phyloP scores from a whole-genome alignment of 64 coral and sea anemone species.

The Catalaphyllia jardinei region DNA sequence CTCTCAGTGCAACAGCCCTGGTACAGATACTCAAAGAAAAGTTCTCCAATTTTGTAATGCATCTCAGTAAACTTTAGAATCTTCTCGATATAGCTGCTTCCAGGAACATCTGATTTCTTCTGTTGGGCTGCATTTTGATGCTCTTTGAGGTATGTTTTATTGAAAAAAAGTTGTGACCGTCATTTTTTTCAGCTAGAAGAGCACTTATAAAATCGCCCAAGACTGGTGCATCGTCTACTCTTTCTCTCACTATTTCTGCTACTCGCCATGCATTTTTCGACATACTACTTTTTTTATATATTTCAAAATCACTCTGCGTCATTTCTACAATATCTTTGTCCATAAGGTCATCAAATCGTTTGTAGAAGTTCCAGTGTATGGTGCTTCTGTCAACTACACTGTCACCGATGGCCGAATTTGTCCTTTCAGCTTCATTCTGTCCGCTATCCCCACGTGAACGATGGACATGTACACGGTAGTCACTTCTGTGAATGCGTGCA shows the following conservation, averaged over 20 bases:
- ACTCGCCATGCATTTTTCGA: constrained; percentile 35
- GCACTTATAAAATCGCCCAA: constrained; percentile 17
- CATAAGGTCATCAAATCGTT: constrained; percentile 53
- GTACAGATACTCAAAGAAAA: too few species aligned
- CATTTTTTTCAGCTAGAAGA: constrained; percentile 13
- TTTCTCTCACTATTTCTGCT: constrained; percentile 13
- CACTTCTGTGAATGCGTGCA: constrained; percentile 11
- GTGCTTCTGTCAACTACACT: constrained; percentile 63
- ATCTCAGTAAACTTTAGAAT: constrained; percentile 12
- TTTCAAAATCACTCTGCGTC: constrained; percentile 49
- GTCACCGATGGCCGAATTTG: constrained; percentile 62
- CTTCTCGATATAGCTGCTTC: constrained; percentile 52
- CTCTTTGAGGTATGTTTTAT: too few species aligned
- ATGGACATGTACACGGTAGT: constrained; percentile 60
- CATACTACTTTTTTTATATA: constrained; percentile 44
- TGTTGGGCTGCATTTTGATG: too few species aligned
- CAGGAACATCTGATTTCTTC: constrained; percentile 52
- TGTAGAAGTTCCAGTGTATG: constrained; percentile 58
- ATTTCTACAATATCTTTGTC: constrained; percentile 12
- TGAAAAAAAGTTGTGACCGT: neutral
- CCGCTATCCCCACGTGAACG: constrained; percentile 31
- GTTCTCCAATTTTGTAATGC: constrained; percentile 5
- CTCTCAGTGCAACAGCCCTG: neutral
- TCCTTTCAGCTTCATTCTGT: constrained; percentile 71
- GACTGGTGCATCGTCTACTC: constrained; percentile 42